Evolutionary conservation across 2,797 vertebrate genomes (phyloP).

Genomic region (Sebastes vulpes): DNA sequence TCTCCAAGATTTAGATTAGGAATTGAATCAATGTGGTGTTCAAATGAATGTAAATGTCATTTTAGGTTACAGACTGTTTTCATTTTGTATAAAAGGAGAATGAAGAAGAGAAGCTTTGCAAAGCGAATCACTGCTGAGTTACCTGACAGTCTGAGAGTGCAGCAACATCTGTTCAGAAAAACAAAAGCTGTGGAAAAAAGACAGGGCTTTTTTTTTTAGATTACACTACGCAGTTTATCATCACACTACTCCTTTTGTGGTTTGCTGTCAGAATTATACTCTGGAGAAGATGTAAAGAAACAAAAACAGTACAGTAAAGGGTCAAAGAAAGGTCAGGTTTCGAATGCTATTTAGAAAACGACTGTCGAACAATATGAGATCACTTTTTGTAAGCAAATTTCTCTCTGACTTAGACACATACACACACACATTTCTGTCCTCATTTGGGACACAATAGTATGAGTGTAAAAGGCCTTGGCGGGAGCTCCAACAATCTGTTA

Average conservation of each 20-base stretch:
- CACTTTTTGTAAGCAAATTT: constrained; percentile 36
- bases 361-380: constrained; percentile 30
- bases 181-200: constrained; percentile 66
- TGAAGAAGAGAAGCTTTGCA: constrained; percentile 24
- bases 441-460: constrained; percentile 49
- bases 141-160: constrained; percentile 65
- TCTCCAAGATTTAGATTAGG: background rate
- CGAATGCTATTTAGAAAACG: constrained; percentile 25
- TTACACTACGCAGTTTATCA: constrained; percentile 60
- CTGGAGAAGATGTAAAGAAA: constrained; percentile 14
- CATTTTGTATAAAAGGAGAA: constrained; percentile 6
- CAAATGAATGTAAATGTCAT: background rate
- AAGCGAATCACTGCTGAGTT: constrained; percentile 31
- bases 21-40: background rate
- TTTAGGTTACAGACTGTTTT: constrained; percentile 7
- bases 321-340: constrained; percentile 11
- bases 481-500: constrained; percentile 58
- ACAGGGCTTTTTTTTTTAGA: constrained; percentile 61
- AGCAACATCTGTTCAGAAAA: constrained; percentile 79
- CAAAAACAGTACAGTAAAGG: constrained; percentile 9
- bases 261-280: constrained; percentile 33
- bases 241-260: constrained; percentile 53
- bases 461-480: constrained; percentile 59
- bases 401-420: constrained; percentile 16
- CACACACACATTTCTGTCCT: background rate